A percentile compares a stretch with the other conserved stretches of the same genome.
Conservation (phyloP, 2,113 vertebrate genomes). For the Prunella himalayana region DNA sequence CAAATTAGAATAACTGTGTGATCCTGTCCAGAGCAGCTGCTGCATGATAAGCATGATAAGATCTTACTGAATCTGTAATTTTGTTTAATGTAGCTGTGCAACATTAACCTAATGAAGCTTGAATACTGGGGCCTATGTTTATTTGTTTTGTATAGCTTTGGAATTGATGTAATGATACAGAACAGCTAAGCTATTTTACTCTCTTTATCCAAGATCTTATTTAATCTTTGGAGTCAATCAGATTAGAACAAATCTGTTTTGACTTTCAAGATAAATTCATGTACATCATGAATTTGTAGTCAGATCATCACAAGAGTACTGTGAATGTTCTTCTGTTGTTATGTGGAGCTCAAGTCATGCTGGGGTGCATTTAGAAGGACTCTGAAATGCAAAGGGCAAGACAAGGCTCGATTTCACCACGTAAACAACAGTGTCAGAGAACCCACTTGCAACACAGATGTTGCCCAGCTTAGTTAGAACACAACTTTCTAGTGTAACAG, state of each 20-base stretch:
- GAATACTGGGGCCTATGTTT: constrained; percentile 18
- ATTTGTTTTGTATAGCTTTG: constrained; percentile 44
- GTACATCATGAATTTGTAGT: not conserved
- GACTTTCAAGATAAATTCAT: not conserved
- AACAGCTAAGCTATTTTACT: constrained; percentile 18
- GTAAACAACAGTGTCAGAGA: not conserved
- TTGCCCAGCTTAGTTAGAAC: not conserved
- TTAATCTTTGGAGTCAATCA: constrained; percentile 37
- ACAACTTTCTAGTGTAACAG: not conserved
- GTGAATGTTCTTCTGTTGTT: not conserved
- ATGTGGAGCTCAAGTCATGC: not conserved
- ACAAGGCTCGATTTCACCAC: not conserved
- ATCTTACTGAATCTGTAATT: constrained; percentile 9
- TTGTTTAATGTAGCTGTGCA: not conserved
- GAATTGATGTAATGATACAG: constrained; percentile 47
- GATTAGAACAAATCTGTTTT: not conserved
- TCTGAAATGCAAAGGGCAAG: not conserved
- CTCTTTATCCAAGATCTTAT: constrained; percentile 28
- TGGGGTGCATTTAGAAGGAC: not conserved
- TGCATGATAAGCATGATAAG: not conserved
- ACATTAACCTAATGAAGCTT: constrained; percentile 30
- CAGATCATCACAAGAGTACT: not conserved
- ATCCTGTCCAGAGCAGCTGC: not conserved
- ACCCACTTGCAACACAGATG: not conserved
- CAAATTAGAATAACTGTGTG: not conserved